Conservation (phyloP, 1,140 invertebrate species). For the Berghia stephanieae region DNA sequence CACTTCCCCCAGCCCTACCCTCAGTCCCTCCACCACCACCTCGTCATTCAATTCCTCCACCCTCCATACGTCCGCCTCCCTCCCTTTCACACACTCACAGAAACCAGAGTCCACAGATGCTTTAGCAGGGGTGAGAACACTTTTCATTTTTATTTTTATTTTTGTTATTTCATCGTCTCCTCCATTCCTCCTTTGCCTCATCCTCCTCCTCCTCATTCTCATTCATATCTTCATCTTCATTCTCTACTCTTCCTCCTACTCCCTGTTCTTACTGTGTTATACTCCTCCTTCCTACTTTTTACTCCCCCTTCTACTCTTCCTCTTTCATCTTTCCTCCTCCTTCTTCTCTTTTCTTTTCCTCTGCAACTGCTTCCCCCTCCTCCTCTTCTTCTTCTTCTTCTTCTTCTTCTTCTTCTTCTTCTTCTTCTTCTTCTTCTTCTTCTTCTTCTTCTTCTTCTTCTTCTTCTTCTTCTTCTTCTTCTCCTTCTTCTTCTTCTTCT, state of each 20-base stretch:
- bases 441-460: too few species aligned
- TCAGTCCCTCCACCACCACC: slow-evolving; percentile 17
- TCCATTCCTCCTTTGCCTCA: background rate
- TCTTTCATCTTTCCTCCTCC: background rate
- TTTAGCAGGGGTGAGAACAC: slow-evolving; percentile 16
- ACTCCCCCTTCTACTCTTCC: background rate
- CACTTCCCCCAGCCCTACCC: slow-evolving; percentile 39
- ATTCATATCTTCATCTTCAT: background rate
- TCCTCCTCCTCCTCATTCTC: background rate
- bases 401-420: background rate
- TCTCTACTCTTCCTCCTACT: background rate
- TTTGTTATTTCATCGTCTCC: background rate
- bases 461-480: too few species aligned
- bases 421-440: too few species aligned
- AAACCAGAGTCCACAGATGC: background rate
- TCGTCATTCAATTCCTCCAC: background rate
- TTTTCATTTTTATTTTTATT: background rate
- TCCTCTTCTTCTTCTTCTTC: background rate
- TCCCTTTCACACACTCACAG: slow-evolving; percentile 21
- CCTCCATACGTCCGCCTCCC: too few species aligned
- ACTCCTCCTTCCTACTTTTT: background rate
- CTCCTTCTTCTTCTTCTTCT: too few species aligned
- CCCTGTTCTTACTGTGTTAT: background rate
- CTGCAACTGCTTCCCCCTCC: background rate
- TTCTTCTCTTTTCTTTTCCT: background rate